Evolutionary conservation across 1,140 invertebrate genomes (phyloP), one percentile per base, ranked within the genome.

Genomic region (Chymomyza costata): DNA sequence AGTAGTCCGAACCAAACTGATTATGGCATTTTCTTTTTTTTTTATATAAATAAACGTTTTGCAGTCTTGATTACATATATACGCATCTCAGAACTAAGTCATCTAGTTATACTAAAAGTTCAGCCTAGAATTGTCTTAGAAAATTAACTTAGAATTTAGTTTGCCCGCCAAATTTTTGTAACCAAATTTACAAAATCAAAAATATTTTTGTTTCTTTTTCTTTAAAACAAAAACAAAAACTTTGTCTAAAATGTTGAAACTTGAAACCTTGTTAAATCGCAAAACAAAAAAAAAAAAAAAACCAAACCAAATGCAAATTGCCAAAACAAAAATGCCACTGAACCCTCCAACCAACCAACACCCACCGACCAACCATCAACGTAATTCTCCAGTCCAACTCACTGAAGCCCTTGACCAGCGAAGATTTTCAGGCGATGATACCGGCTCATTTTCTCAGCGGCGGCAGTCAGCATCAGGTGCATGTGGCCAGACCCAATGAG

Each of bases 341-440:
- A 17, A 53, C 14, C 30, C 40, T 40, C 54, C 41, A 38, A 47
- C 37, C 31, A 46, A 49, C 19, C 35, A 48, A 47, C 32, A 34
- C 19, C 46, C 16, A 21, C 13, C 30, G 15, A 17, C 35, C 13
- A 57, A 53, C 44, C 37, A 32, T 64, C 52, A 10, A 87, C 89
- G 90, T 32, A 25, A 25, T 19, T 17, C 18, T 3, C 40, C 73
- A 74, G 74, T 41, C 61, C 37, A 59, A 82, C 87, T 90, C 92
- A 86, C 89, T 92, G 86, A 91, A 92, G 86, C 93, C 93, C 80
- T 92, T 95, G 87, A 95, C 93, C 87, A 95, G 92, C 88, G 93
- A 95, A 88, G 93, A 95, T 87, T 95, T 95, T 90, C 93, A 95
- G 91, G 93, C 94, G 86, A 94, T 96, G 93, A 95, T 96, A 76